These are phyloP conservation scores for Machaerirhynchus nigripectus DNA, from an alignment of 2,113 vertebrate species.

Conservation along the genomic window DNA sequence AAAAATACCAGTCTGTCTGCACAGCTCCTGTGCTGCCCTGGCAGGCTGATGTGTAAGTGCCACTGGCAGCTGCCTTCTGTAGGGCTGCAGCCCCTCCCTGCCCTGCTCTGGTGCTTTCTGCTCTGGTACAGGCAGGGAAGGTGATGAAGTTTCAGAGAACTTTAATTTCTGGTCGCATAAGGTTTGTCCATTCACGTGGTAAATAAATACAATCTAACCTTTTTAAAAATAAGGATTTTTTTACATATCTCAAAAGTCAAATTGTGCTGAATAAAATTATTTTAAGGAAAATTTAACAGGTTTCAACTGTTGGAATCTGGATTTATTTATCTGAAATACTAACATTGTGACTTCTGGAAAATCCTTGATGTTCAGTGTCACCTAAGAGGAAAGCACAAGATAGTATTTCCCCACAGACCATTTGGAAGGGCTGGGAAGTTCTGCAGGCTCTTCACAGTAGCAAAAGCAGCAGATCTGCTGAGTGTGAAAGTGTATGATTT, in stretches of 20 bases:
- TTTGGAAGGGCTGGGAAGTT: background rate
- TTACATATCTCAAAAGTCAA: background rate
- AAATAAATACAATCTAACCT: background rate
- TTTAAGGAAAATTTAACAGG: background rate
- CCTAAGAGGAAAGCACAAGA: background rate
- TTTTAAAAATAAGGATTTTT: background rate
- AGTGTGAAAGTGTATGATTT: background rate
- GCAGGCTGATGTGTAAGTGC: background rate
- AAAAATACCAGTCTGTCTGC: background rate
- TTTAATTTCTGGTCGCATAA: rapidly evolving
- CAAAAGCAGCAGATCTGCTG: background rate
- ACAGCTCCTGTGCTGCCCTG: background rate
- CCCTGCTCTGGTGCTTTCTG: background rate
- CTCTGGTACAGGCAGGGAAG: background rate
- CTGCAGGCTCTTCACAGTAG: background rate
- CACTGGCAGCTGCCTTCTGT: background rate
- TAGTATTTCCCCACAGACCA: background rate
- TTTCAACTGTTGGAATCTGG: background rate
- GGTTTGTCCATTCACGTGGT: background rate
- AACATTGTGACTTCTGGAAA: background rate
- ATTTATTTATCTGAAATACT: background rate
- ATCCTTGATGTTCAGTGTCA: background rate
- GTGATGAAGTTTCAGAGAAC: background rate
- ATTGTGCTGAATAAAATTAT: background rate
- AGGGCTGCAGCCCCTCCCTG: background rate